Conservation (phyloP, 2,113 vertebrate species). For the Gobio gobio region DNA sequence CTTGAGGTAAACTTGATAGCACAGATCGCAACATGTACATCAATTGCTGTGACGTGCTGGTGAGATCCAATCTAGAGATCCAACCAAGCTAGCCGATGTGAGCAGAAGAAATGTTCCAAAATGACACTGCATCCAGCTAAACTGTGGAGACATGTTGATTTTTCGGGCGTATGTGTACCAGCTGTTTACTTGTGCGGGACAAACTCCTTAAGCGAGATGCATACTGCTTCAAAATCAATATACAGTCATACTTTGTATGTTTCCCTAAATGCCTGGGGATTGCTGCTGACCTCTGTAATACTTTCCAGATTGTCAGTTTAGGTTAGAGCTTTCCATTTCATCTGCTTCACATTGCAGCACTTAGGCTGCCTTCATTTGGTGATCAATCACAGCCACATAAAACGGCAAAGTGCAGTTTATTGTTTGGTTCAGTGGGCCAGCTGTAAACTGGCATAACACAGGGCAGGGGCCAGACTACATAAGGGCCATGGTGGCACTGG, state of each 20-base stretch:
- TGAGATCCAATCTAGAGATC: background rate
- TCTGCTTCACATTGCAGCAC: conserved; percentile 35
- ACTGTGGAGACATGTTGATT: background rate
- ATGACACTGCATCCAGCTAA: background rate
- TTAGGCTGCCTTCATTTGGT: conserved; percentile 49
- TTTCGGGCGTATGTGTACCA: background rate
- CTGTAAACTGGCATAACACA: background rate
- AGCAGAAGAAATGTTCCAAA: background rate
- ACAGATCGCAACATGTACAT: no score
- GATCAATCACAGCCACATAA: conserved; percentile 43
- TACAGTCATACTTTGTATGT: conserved; percentile 31
- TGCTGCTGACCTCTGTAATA: conserved; percentile 47
- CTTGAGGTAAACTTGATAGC: no score
- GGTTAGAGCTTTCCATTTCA: conserved; percentile 39
- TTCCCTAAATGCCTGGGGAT: conserved; percentile 19
- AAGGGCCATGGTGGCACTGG: background rate
- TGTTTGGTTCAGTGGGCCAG: conserved; percentile 32
- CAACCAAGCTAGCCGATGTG: background rate
- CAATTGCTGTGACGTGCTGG: background rate
- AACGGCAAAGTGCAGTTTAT: conserved; percentile 37
- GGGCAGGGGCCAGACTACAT: background rate
- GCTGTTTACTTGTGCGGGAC: background rate
- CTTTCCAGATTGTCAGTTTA: conserved; percentile 38
- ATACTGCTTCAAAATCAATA: conserved; percentile 39
- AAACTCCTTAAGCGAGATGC: background rate